A percentile compares a stretch with the other conserved stretches of the same genome.
phyloP scores from a whole-genome alignment of 2,113 vertebrate genomes.

The Calyptommatus sinebrachiatus region DNA sequence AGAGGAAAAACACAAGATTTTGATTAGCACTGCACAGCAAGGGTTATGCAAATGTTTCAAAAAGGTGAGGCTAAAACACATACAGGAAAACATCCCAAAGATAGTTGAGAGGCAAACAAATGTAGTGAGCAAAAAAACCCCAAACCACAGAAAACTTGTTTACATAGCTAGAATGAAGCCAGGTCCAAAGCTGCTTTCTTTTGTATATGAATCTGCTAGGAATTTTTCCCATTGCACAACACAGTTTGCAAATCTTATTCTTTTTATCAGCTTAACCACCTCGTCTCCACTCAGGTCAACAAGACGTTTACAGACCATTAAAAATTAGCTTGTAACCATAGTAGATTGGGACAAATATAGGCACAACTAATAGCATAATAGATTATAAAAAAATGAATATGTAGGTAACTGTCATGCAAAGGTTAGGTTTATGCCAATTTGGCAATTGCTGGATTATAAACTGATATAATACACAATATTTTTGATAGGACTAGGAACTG shows the following conservation, averaged over 20 bases:
- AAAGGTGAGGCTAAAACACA: background rate
- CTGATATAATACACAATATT: no score
- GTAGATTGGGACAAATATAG: no score
- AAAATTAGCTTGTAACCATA: no score
- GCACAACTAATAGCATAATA: no score
- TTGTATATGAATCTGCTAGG: background rate
- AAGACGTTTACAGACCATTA: background rate
- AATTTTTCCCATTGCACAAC: background rate
- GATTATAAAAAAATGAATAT: no score
- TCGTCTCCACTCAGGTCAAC: background rate
- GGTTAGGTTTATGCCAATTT: no score
- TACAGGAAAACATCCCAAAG: background rate
- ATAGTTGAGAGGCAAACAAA: background rate
- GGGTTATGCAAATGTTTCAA: background rate
- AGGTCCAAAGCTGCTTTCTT: background rate
- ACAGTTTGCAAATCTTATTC: background rate
- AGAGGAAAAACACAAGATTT: background rate
- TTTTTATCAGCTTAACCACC: background rate
- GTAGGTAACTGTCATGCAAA: no score
- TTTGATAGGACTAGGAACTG: no score
- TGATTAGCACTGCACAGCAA: background rate
- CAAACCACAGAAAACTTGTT: background rate
- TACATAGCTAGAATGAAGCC: background rate
- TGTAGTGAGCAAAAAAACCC: background rate
- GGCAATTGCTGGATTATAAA: no score